A percentile compares a stretch with the other conserved stretches of the same genome.
These are phyloP conservation scores for Anagyrus pseudococci DNA, from an alignment of 2,888 invertebrate genomes.

Conservation along the genomic window DNA sequence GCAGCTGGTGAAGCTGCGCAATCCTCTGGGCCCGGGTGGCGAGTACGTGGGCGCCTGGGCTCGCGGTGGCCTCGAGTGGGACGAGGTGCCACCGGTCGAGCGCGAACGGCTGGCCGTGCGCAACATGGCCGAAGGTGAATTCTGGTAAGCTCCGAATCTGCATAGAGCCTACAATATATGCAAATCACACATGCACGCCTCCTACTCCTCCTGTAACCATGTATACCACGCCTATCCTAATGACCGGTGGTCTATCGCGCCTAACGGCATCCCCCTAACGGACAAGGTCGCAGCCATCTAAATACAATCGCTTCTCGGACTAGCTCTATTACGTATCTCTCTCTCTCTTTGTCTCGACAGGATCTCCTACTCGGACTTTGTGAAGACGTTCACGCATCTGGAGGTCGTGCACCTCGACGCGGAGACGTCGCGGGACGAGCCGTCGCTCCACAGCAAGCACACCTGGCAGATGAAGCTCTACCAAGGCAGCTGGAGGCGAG, in stretches of 20 bases:
- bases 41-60: constrained; percentile 78
- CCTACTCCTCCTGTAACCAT: too few relatives aligned
- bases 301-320: too few relatives aligned
- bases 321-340: too few relatives aligned
- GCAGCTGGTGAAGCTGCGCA: constrained; percentile 74
- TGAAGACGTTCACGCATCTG: constrained; percentile 80
- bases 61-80: constrained; percentile 76
- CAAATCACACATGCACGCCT: too few relatives aligned
- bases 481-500: constrained; percentile 85
- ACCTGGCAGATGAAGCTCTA: constrained; percentile 89
- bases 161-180: too few relatives aligned
- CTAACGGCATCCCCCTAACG: too few relatives aligned
- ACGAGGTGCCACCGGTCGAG: constrained; percentile 76
- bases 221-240: too few relatives aligned
- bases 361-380: constrained; percentile 85
- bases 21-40: constrained; percentile 70
- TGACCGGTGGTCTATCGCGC: too few relatives aligned
- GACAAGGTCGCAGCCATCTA: too few relatives aligned
- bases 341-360: constrained; percentile 63
- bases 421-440: constrained; percentile 86
- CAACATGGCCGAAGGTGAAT: constrained; percentile 74
- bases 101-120: constrained; percentile 73
- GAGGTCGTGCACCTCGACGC: constrained; percentile 87
- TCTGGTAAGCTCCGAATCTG: constrained; percentile 66
- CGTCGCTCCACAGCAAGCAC: constrained; percentile 76